These are phyloP conservation scores for Hippocampus kuda DNA, from an alignment of 2,797 vertebrate species.

Conservation along the genomic window DNA sequence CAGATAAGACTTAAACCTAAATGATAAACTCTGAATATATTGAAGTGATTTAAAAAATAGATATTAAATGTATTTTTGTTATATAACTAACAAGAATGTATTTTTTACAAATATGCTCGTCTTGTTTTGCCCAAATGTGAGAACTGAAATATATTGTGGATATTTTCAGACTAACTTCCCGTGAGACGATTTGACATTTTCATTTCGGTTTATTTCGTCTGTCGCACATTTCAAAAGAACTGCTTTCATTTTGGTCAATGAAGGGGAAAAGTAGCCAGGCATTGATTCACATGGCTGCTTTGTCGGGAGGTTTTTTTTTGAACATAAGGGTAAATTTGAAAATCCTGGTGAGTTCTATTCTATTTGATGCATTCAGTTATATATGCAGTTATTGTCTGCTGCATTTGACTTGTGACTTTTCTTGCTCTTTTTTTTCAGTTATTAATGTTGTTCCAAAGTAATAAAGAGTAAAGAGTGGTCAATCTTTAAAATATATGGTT, in stretches of 20 bases:
- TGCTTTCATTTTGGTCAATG: neutral
- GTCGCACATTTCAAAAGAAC: neutral
- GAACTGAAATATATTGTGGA: neutral
- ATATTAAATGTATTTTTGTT: conserved; percentile 1
- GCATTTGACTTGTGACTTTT: conserved; percentile 11
- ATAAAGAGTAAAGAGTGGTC: conserved; percentile 41
- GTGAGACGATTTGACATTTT: neutral
- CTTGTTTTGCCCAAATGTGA: neutral
- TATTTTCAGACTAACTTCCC: neutral
- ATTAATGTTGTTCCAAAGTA: conserved; percentile 9
- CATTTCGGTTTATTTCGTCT: neutral
- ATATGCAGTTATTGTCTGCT: conserved; percentile 19
- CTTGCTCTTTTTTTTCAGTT: conserved; percentile 24
- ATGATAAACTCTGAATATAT: neutral
- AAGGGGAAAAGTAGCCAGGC: neutral
- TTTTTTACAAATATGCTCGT: neutral
- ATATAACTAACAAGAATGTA: neutral
- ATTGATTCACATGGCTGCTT: neutral
- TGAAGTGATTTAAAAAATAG: neutral
- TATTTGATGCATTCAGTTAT: neutral
- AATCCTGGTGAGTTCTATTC: neutral
- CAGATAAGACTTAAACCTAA: neutral
- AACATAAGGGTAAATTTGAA: neutral
- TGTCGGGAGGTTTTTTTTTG: neutral
- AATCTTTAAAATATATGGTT: conserved; percentile 18